Base-by-base conservation (phyloP, 2,888 invertebrate genomes). In the Caenorhabditis sp. region DNA sequence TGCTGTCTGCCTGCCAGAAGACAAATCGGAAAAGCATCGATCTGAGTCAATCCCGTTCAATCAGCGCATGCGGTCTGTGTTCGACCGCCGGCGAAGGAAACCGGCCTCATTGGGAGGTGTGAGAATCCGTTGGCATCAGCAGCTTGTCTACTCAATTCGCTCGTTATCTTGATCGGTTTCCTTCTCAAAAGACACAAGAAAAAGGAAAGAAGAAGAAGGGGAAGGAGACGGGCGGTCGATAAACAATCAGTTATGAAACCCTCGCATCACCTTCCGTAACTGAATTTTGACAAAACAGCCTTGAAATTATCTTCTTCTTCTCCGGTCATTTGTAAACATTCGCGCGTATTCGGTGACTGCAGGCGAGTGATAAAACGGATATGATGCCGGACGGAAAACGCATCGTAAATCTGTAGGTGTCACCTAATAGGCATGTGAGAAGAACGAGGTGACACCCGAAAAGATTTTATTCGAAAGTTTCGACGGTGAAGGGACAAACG, bases 401-500 rank as follows among this genome's bases (percentile, higher is more conserved):
- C 41, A 68, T 68, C 68, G 68, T 68, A 68, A 68, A 68, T 68
- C 41, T 68, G 68, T 68, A 56, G 68, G 68, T 68, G 68, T 68
- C 58, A 59, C 58, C 30, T 68, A 59, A 68, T 68, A 68, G 58
- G 68, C 68, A 48, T 65, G 65, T 65, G 66, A 66, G 41, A 63
- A 56, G 45, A 17, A 39, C 30, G 35, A 35, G n/a, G 20, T 37
- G 41, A 48, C 13, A 52, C 24, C 1, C 11, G 11, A 30, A 58
- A 45, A 2, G 20, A 45, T 27, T 52, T 59, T 43, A 68, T 59
- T 68, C 32, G 22, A 39, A 17, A 27, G 37, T 56, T 46, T 68
- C 50, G 30, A 68, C 32, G 17, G 50, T 68, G 39, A 68, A 39
- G 6, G 68, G 50, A 1, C 30, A 11, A 15, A n/a, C 13, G 17